phyloP scores from a whole-genome alignment of 2,113 vertebrate genomes.

The Sinocyclocheilus grahami region DNA sequence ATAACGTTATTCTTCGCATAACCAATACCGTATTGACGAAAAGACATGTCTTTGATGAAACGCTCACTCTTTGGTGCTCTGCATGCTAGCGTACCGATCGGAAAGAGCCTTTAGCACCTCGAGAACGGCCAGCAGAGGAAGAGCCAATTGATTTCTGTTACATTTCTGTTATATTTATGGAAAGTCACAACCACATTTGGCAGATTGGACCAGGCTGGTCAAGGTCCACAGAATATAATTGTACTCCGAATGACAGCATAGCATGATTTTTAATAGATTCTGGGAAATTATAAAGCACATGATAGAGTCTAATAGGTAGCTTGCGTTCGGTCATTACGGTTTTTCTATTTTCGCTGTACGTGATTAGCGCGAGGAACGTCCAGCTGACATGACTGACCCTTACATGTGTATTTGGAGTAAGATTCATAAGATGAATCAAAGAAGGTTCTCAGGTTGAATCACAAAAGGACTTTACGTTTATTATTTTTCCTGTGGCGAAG shows the following conservation, averaged over 20 bases:
- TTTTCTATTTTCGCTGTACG: background rate
- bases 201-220: background rate
- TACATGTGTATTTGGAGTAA: background rate
- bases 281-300: conserved; percentile 33
- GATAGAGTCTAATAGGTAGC: conserved; percentile 22
- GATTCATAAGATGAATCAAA: background rate
- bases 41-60: background rate
- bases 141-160: background rate
- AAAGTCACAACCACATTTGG: conserved; percentile 7
- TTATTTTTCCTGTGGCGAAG: background rate
- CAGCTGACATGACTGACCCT: background rate
- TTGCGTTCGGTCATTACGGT: conserved; percentile 14
- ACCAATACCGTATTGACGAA: background rate
- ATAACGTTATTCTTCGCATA: background rate
- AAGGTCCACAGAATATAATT: background rate
- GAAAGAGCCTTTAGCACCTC: background rate
- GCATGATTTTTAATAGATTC: background rate
- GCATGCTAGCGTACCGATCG: background rate
- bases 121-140: background rate
- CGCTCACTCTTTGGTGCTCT: background rate
- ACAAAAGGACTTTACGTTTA: background rate
- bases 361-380: background rate
- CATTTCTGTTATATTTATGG: background rate
- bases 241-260: background rate
- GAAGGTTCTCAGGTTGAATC: background rate